Conservation (phyloP, 2,888 invertebrate species). For the Hartigia nigra region DNA sequence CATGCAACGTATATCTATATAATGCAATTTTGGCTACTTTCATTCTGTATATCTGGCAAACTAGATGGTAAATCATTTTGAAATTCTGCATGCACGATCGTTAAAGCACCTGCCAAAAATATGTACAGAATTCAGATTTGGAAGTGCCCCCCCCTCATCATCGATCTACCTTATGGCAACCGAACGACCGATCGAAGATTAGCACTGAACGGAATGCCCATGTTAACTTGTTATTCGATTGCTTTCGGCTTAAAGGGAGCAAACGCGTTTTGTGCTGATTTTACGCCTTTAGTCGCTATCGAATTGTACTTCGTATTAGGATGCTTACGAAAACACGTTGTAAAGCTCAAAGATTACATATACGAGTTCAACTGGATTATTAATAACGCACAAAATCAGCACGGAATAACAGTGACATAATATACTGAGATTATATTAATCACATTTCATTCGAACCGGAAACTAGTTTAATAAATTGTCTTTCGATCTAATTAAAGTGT, state of each 20-base stretch:
- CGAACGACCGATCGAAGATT: background rate
- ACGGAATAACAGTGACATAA: background rate
- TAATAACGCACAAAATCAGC: background rate
- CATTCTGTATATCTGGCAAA: too few species aligned
- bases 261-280: background rate
- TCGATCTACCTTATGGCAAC: too few species aligned
- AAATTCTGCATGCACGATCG: too few species aligned
- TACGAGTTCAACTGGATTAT: background rate
- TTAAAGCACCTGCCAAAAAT: too few species aligned
- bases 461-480: background rate
- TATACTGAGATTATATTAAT: background rate
- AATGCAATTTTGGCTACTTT: too few species aligned
- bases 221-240: background rate
- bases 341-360: background rate
- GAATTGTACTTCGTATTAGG: background rate
- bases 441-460: background rate
- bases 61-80: too few species aligned
- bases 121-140: too few species aligned
- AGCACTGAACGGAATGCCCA: background rate
- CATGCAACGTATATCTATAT: too few species aligned
- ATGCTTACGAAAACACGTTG: background rate
- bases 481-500: background rate
- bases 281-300: background rate
- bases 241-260: background rate
- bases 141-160: too few species aligned